A percentile compares a stretch with the other conserved stretches of the same genome.
These are phyloP conservation scores for Ciconia nigra DNA, from an alignment of 2,797 vertebrate genomes.

Conservation along the genomic window DNA sequence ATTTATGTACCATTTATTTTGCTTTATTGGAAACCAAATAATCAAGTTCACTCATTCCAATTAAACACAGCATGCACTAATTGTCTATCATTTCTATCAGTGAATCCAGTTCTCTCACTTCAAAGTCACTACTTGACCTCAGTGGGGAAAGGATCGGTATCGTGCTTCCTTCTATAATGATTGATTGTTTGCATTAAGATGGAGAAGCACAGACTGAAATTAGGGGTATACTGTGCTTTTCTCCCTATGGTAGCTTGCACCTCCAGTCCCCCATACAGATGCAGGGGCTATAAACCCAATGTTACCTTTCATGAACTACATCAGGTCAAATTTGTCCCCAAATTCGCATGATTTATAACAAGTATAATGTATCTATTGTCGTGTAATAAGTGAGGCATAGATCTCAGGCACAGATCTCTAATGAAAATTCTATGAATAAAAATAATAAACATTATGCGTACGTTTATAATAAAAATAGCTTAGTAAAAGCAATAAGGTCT, in stretches of 20 bases:
- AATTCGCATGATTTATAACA: neutral
- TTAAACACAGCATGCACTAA: slow-evolving; percentile 62
- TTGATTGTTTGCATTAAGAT: slow-evolving; percentile 45
- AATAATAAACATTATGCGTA: neutral
- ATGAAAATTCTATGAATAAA: neutral
- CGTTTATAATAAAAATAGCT: neutral
- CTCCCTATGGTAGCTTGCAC: neutral
- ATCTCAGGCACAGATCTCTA: neutral
- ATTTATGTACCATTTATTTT: slow-evolving; percentile 66
- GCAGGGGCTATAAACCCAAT: neutral
- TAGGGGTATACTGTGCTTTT: neutral
- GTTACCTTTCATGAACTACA: neutral
- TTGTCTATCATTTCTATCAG: slow-evolving; percentile 46
- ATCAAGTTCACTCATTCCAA: slow-evolving; percentile 57
- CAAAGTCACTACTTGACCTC: slow-evolving; percentile 30
- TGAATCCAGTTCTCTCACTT: neutral
- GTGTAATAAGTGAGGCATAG: neutral
- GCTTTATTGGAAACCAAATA: slow-evolving; percentile 67
- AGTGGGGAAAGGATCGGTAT: neutral
- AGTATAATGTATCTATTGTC: neutral
- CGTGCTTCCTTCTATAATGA: slow-evolving; percentile 6
- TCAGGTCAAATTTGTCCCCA: neutral
- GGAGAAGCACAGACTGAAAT: slow-evolving; percentile 9
- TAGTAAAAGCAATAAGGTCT: neutral
- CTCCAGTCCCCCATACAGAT: neutral